phyloP scores from a whole-genome alignment of 2,113 vertebrate species.

The Crypturellus undulatus region DNA sequence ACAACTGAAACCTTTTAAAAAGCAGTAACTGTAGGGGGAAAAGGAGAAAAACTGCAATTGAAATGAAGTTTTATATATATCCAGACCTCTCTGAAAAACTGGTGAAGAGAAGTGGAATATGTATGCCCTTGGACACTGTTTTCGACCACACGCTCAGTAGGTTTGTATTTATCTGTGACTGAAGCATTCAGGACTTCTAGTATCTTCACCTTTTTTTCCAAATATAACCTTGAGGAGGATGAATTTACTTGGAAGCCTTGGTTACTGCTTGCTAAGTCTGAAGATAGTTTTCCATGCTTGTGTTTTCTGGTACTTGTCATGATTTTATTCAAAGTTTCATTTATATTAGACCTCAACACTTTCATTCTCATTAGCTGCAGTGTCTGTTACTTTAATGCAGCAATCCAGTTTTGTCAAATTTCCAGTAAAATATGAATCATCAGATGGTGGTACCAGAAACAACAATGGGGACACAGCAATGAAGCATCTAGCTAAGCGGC shows the following conservation, averaged over 20 bases:
- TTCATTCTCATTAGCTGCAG: accelerated
- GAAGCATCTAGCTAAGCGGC: not conserved
- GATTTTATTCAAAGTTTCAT: not conserved
- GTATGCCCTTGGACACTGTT: not conserved
- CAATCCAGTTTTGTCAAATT: not conserved
- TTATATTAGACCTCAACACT: accelerated
- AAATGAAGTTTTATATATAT: not conserved
- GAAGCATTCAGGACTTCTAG: not conserved
- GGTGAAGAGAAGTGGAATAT: not conserved
- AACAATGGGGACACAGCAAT: not conserved
- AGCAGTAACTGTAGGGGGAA: not conserved
- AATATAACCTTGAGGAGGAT: not conserved
- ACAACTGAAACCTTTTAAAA: not conserved
- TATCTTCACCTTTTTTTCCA: not conserved
- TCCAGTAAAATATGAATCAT: not conserved
- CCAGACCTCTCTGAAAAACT: not conserved
- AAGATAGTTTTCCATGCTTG: not conserved
- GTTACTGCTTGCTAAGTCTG: not conserved
- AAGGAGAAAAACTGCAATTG: not conserved
- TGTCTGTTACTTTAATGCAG: not conserved
- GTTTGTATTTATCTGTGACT: not conserved
- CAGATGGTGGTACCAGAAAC: not conserved
- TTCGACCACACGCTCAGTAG: not conserved
- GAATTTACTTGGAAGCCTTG: not conserved
- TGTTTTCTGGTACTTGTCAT: not conserved